These are phyloP conservation scores for Pseudomyrmex pallidus DNA, from an alignment of 1,140 invertebrate genomes.

Conservation along the genomic window DNA sequence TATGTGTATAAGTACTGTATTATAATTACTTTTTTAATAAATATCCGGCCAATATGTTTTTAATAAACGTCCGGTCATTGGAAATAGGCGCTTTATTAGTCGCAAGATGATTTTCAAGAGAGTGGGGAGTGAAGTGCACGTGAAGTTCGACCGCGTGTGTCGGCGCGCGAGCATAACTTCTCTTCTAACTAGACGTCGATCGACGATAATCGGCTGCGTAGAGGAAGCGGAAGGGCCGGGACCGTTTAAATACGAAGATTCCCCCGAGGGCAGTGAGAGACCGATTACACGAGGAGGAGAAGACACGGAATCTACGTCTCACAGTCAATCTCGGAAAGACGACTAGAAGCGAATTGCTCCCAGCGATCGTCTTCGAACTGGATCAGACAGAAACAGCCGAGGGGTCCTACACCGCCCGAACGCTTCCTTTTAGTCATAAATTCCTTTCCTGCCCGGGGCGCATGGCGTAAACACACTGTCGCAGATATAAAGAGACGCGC, in stretches of 20 bases:
- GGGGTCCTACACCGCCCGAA: slow-evolving; percentile 6
- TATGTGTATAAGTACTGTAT: no score
- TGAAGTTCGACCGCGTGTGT: no score
- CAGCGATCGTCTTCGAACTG: slow-evolving; percentile 14
- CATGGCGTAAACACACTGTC: slow-evolving; percentile 34
- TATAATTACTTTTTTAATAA: no score
- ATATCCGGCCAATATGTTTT: no score
- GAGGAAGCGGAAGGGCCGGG: slow-evolving; percentile 43
- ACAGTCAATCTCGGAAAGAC: slow-evolving; percentile 51
- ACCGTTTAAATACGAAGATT: slow-evolving; percentile 50
- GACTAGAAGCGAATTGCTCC: slow-evolving; percentile 23
- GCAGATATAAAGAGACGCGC: slow-evolving; percentile 27
- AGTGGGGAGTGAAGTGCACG: no score
- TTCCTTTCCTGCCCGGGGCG: slow-evolving; percentile 36
- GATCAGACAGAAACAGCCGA: neutral
- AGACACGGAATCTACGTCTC: slow-evolving; percentile 34
- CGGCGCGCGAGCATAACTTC: neutral
- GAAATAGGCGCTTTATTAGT: no score
- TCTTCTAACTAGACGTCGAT: slow-evolving; percentile 39
- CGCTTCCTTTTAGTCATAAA: slow-evolving; percentile 55
- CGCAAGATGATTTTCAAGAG: no score
- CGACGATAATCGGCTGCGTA: slow-evolving; percentile 12
- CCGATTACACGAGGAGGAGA: slow-evolving; percentile 33
- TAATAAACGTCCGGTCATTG: no score
- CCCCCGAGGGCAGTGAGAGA: slow-evolving; percentile 13